phyloP scores from a whole-genome alignment of 2,113 vertebrate genomes.

The Gorsachius goisagi region DNA sequence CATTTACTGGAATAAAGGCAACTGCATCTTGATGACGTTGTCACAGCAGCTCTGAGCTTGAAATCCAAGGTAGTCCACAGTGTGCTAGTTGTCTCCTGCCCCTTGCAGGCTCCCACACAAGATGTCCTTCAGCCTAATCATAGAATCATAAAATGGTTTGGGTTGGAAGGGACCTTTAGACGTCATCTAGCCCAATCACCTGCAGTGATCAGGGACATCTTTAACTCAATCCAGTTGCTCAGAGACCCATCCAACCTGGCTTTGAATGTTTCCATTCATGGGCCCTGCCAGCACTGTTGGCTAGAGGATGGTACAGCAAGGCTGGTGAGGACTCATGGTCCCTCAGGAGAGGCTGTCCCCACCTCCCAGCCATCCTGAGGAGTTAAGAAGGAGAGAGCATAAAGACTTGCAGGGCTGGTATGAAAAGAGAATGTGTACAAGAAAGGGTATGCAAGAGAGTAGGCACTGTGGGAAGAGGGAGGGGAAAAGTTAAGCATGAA shows the following conservation, averaged over 20 bases:
- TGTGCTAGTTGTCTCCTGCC: not conserved
- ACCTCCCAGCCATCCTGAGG: not conserved
- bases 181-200: no score
- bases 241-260: no score
- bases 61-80: not conserved
- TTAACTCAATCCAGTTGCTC: no score
- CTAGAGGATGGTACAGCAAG: not conserved
- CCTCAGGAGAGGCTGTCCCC: not conserved
- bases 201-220: no score
- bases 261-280: no score
- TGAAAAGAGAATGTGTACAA: not conserved
- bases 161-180: no score
- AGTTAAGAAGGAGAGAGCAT: not conserved
- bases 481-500: not conserved
- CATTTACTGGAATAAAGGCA: not conserved
- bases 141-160: no score
- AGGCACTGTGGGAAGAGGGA: not conserved
- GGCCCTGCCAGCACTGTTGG: not conserved
- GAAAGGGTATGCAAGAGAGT: not conserved
- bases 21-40: not conserved
- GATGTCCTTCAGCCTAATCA: not conserved
- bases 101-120: not conserved
- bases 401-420: not conserved
- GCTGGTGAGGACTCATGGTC: not conserved
- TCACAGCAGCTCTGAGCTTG: not conserved